Evolutionary conservation across 2,888 invertebrate genomes (phyloP).

Genomic region (Theretra japonica): DNA sequence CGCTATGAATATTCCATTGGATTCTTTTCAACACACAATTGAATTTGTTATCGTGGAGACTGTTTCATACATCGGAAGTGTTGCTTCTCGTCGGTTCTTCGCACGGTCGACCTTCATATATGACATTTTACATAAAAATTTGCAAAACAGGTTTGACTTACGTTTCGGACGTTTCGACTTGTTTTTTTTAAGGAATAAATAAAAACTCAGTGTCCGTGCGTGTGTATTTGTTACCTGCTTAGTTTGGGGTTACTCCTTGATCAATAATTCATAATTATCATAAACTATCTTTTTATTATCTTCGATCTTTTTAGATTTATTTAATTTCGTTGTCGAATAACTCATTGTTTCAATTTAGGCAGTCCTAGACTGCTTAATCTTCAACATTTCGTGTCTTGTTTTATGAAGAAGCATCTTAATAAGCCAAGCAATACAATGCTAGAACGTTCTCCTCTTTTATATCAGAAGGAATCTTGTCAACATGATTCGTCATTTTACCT

Average conservation of each 20-base stretch:
- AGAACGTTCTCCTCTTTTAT: not conserved
- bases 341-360: too few species aligned
- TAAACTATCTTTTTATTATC: not conserved
- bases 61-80: conserved; percentile 53
- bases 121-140: conserved; percentile 64
- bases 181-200: conserved; percentile 25
- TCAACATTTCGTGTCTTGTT: not conserved
- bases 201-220: not conserved
- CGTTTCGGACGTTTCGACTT: conserved; percentile 10
- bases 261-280: not conserved
- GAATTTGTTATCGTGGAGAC: conserved; percentile 30
- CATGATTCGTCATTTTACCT: not conserved
- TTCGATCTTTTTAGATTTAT: not conserved
- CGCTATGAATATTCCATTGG: conserved; percentile 31
- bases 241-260: not conserved
- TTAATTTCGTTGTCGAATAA: not conserved
- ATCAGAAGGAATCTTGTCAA: not conserved
- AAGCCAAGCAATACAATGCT: not conserved
- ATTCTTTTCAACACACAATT: conserved; percentile 20
- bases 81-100: conserved; percentile 56
- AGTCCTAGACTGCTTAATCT: not conserved
- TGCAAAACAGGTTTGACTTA: conserved; percentile 57
- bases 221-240: not conserved
- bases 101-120: conserved; percentile 65
- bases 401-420: too few species aligned